Conservation (phyloP, 2,888 invertebrate species). For the Archips crataeganus region DNA sequence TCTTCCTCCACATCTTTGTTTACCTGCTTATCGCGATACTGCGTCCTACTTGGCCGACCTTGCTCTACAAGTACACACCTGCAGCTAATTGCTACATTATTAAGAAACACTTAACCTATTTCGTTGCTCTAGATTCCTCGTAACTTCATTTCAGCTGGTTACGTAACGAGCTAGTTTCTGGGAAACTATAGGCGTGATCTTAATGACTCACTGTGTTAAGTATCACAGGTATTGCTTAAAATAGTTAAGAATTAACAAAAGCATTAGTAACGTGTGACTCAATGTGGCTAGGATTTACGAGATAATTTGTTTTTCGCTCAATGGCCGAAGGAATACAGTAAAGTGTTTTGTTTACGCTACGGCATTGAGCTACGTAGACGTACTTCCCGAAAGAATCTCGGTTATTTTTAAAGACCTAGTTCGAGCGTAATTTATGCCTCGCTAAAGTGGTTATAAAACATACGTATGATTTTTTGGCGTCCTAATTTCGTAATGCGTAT, state of each 20-base stretch:
- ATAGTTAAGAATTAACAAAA: conserved; percentile 34
- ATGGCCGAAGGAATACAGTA: not conserved
- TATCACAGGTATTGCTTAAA: conserved; percentile 35
- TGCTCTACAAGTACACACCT: conserved; percentile 58
- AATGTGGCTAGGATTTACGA: conserved; percentile 17
- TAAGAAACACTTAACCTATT: conserved; percentile 83
- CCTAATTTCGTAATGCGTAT: conserved; percentile 36
- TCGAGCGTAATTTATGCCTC: not conserved
- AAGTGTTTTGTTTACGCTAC: conserved; percentile 5
- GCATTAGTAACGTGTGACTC: conserved; percentile 38
- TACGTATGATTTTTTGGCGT: conserved; percentile 28
- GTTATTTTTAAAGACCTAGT: not conserved
- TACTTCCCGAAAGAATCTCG: not conserved
- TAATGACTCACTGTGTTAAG: conserved; percentile 43
- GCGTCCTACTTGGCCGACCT: conserved; percentile 65
- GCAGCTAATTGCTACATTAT: conserved; percentile 76
- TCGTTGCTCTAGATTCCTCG: conserved; percentile 70
- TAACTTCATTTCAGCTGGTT: conserved; percentile 55
- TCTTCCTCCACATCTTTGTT: conserved; percentile 60
- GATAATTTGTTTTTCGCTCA: conserved; percentile 22
- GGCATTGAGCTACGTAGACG: not conserved
- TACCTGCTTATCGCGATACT: conserved; percentile 52
- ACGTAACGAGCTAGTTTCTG: conserved; percentile 61
- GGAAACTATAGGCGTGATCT: conserved; percentile 53
- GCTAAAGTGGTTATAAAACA: conserved; percentile 30